A percentile compares a stretch with the other conserved stretches of the same genome.
phyloP scores from a whole-genome alignment of 2,797 vertebrate genomes.

The Sarcophilus harrisii region DNA sequence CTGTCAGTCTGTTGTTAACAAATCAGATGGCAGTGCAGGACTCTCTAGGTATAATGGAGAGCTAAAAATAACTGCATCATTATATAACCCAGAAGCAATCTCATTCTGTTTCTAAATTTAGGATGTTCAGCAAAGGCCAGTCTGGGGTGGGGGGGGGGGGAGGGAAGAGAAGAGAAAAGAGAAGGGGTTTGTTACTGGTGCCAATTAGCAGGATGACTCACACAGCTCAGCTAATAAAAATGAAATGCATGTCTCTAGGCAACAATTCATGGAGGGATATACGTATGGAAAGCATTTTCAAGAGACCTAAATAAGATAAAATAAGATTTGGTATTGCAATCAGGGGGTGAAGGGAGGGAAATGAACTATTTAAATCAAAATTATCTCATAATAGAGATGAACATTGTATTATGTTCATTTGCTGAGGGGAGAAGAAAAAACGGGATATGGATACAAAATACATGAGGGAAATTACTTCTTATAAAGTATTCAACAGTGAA shows the following conservation, averaged over 20 bases:
- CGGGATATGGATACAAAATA: slow-evolving; percentile 36
- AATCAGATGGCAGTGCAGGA: slow-evolving; percentile 78
- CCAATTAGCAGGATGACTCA: slow-evolving; percentile 84
- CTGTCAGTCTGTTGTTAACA: slow-evolving; percentile 81
- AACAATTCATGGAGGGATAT: slow-evolving; percentile 53
- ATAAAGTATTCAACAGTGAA: slow-evolving; percentile 60
- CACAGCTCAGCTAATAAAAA: slow-evolving; percentile 82
- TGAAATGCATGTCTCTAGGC: slow-evolving; percentile 79
- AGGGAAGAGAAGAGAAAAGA: neutral
- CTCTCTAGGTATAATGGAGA: slow-evolving; percentile 85
- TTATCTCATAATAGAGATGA: slow-evolving; percentile 65
- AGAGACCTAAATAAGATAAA: slow-evolving; percentile 57
- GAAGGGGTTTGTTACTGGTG: slow-evolving; percentile 76
- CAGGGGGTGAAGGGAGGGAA: slow-evolving; percentile 61
- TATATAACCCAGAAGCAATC: slow-evolving; percentile 85
- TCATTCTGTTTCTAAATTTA: slow-evolving; percentile 89
- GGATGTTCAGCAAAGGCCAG: slow-evolving; percentile 83
- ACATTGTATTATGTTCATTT: slow-evolving; percentile 63
- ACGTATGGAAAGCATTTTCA: slow-evolving; percentile 66
- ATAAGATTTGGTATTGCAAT: slow-evolving; percentile 60
- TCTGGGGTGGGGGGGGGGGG: slow-evolving; percentile 62
- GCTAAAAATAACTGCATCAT: slow-evolving; percentile 87
- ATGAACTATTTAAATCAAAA: slow-evolving; percentile 69
- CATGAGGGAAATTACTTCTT: slow-evolving; percentile 58
- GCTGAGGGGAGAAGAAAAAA: neutral